Evolutionary conservation across 1,140 invertebrate species (phyloP).

Genomic region (Gonatopus flavifemur): DNA sequence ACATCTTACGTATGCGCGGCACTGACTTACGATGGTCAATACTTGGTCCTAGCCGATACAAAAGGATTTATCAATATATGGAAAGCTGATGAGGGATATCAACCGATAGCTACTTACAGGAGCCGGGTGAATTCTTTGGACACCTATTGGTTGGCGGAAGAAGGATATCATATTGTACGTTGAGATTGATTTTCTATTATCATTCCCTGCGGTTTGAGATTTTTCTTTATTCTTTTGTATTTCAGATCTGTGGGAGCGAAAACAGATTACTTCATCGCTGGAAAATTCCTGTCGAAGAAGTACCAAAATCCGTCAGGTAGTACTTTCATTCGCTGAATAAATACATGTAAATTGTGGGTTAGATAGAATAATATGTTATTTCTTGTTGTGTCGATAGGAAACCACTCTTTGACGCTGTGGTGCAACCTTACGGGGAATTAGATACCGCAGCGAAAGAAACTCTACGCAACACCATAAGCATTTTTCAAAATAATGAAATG

Average conservation of each 20-base stretch:
- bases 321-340: constrained; percentile 3
- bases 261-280: constrained; percentile 44
- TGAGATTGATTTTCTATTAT: constrained; percentile 7
- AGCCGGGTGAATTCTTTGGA: constrained; percentile 44
- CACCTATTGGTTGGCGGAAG: constrained; percentile 41
- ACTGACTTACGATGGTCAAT: constrained; percentile 49
- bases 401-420: constrained; percentile 43
- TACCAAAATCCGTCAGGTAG: constrained; percentile 28
- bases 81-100: constrained; percentile 25
- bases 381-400: constrained; percentile 23
- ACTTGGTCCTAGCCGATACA: constrained; percentile 46
- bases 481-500: constrained; percentile 24
- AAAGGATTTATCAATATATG: constrained; percentile 43
- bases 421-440: constrained; percentile 29
- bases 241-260: constrained; percentile 48
- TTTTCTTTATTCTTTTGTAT: constrained; percentile 15
- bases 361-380: constrained; percentile 11
- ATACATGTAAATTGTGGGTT: constrained; percentile 5
- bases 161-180: constrained; percentile 44
- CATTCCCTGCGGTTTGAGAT: background rate
- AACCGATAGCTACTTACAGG: constrained; percentile 40
- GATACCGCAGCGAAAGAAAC: constrained; percentile 42
- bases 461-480: constrained; percentile 33
- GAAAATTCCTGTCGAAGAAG: constrained; percentile 38
- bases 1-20: constrained; percentile 37